Conservation (phyloP, 1,140 invertebrate species). For the Drepana arcuata region DNA sequence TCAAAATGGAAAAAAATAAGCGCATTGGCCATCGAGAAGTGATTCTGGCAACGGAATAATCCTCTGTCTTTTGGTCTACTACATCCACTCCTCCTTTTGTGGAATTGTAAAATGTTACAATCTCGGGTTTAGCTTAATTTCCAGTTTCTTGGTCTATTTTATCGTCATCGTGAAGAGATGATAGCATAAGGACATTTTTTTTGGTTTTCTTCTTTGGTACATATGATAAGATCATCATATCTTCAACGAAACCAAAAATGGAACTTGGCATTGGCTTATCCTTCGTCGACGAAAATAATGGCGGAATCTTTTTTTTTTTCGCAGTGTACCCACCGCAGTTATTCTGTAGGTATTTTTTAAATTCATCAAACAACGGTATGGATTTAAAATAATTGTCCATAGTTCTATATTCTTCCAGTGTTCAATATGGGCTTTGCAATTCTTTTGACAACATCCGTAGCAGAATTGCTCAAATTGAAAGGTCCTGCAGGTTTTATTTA, state of each 20-base stretch:
- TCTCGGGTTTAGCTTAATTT: conserved; percentile 2
- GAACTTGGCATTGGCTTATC: conserved; percentile 2
- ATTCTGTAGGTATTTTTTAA: conserved; percentile 20
- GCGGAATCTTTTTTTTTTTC: conserved; percentile 51
- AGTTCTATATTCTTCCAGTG: conserved; percentile 43
- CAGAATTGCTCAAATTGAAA: conserved; percentile 22
- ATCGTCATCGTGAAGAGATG: conserved; percentile 3
- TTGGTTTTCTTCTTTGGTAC: conserved; percentile 10
- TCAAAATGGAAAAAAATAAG: conserved; percentile 15
- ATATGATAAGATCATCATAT: conserved; percentile 5
- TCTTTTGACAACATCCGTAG: conserved; percentile 29
- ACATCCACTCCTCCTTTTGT: conserved; percentile 8
- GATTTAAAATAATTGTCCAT: conserved; percentile 48
- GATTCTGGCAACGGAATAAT: conserved; percentile 13
- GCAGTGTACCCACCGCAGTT: conserved; percentile 40
- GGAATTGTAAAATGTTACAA: conserved; percentile 8
- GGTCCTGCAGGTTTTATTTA: too few relatives aligned
- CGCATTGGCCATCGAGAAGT: conserved; percentile 11
- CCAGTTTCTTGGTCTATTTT: conserved; percentile 2
- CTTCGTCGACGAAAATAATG: conserved; percentile 26
- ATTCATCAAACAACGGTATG: conserved; percentile 29
- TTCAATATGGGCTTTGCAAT: conserved; percentile 7
- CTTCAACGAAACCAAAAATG: conserved; percentile 8
- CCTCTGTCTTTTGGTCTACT: conserved; percentile 12
- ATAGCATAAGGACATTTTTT: conserved; percentile 6